Conservation (phyloP, 1,140 invertebrate genomes). For the Drosophila athabasca region DNA sequence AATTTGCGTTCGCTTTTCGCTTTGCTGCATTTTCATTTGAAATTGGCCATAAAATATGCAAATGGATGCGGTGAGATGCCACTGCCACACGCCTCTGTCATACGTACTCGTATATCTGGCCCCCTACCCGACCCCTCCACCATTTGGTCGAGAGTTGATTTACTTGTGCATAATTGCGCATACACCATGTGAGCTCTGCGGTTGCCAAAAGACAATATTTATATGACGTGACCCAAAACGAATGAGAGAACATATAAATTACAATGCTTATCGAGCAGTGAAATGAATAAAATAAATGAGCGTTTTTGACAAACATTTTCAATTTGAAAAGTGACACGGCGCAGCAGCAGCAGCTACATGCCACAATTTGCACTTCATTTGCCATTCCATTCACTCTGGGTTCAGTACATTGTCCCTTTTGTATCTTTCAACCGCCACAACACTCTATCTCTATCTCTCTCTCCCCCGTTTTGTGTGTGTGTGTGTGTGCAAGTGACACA, state of each 20-base stretch:
- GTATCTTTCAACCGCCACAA: no score
- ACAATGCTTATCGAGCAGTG: conserved; percentile 48
- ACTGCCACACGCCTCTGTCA: background rate
- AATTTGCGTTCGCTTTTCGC: conserved; percentile 60
- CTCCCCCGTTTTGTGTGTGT: conserved; percentile 5
- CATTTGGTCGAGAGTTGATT: conserved; percentile 22
- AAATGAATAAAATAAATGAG: conserved; percentile 29
- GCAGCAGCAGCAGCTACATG: conserved; percentile 18
- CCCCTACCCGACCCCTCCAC: no score
- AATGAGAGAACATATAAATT: conserved; percentile 47
- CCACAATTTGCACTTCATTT: conserved; percentile 60
- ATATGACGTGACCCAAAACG: conserved; percentile 17
- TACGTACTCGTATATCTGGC: background rate
- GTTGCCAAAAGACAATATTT: conserved; percentile 12
- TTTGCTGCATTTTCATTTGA: conserved; percentile 70
- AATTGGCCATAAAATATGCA: conserved; percentile 77
- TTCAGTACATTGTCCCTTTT: background rate
- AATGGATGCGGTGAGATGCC: conserved; percentile 37
- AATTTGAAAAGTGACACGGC: conserved; percentile 71
- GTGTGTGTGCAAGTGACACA: conserved; percentile 59
- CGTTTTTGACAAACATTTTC: conserved; percentile 73
- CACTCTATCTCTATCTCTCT: background rate
- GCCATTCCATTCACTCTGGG: conserved; percentile 48
- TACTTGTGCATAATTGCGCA: conserved; percentile 41
- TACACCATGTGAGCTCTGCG: conserved; percentile 15